Conservation (phyloP, 2,888 invertebrate species). For the Octodonta nipae region DNA sequence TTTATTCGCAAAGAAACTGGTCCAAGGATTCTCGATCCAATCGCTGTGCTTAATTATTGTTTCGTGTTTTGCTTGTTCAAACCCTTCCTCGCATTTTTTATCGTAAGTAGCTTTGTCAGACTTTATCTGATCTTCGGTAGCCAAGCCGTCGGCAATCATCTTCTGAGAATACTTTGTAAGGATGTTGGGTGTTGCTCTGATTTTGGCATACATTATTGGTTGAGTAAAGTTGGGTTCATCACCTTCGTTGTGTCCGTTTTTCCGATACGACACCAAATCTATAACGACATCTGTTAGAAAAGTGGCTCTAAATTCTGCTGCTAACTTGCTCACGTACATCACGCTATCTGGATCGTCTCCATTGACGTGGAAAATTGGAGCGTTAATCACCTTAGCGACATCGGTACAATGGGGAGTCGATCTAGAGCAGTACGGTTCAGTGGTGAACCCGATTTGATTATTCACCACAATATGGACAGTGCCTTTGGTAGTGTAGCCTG, state of each 20-base stretch:
- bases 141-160: slow-evolving; percentile 59
- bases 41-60: slow-evolving; percentile 84
- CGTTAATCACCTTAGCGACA: slow-evolving; percentile 80
- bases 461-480: slow-evolving; percentile 88
- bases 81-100: slow-evolving; percentile 79
- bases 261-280: slow-evolving; percentile 80
- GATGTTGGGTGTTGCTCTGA: slow-evolving; percentile 59
- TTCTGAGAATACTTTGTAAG: slow-evolving; percentile 72
- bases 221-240: slow-evolving; percentile 97
- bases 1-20: slow-evolving; percentile 73
- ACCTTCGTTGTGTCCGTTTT: slow-evolving; percentile 91
- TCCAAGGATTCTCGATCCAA: slow-evolving; percentile 95
- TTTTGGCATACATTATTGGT: slow-evolving; percentile 89
- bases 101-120: slow-evolving; percentile 81
- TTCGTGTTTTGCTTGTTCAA: slow-evolving; percentile 58
- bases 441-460: slow-evolving; percentile 93
- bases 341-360: slow-evolving; percentile 84
- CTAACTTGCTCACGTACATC: slow-evolving; percentile 78
- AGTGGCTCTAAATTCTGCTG: slow-evolving; percentile 80
- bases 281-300: slow-evolving; percentile 90
- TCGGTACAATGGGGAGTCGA: slow-evolving; percentile 87
- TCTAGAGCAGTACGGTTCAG: slow-evolving; percentile 71
- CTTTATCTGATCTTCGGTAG: slow-evolving; percentile 57
- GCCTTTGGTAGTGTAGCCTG: slow-evolving; percentile 85
- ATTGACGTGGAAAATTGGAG: slow-evolving; percentile 89